Evolutionary conservation across 2,888 invertebrate species (phyloP), one percentile per base, ranked within the genome.

Genomic region (Acleris laterana): DNA sequence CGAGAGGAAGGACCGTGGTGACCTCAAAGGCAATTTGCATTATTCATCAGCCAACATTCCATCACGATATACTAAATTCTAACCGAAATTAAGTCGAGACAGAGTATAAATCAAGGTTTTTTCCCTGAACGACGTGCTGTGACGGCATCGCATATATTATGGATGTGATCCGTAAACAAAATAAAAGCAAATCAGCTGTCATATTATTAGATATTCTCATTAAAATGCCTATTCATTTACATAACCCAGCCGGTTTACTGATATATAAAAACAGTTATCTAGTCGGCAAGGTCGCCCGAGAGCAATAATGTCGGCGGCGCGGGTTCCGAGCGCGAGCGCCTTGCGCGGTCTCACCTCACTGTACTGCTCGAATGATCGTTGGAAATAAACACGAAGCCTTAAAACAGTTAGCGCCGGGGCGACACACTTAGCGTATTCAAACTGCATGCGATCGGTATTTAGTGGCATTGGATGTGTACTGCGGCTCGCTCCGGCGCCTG

Each of bases 221-320:
- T 61, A 52, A 52, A 46, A 32, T 61, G 32, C 49, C 52, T 4
- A 46, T 19, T 42, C 64, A 77, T 83, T 84, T 78, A 74, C 80
- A 82, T 83, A 81, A 58, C 55, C 42, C 48, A 49, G 52, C 69
- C 76, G 82, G 82, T 80, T 83, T 81, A 79, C 82, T 80, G 79
- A 68, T 67, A 65, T 69, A 60, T 60, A 64, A 63, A 51, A 83
- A 87, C 88, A 84, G 87, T 85, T 87, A 85, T 65, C 56, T 61
- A 44, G 61, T 56, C 72, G 73, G 71, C 88, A 87, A 87, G 87
- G 87, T 81, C 87, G 80, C 73, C 71, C 56, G 65, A 44, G 51
- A 55, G 56, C 44, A 65, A 59, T 64, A 61, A 66, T 56, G 49
- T 46, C 60, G 55, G 64, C 17, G 48, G 64, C 17, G 48, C 55